Base-by-base conservation (phyloP, 2,888 invertebrate genomes). In the Drosophila mimica region DNA sequence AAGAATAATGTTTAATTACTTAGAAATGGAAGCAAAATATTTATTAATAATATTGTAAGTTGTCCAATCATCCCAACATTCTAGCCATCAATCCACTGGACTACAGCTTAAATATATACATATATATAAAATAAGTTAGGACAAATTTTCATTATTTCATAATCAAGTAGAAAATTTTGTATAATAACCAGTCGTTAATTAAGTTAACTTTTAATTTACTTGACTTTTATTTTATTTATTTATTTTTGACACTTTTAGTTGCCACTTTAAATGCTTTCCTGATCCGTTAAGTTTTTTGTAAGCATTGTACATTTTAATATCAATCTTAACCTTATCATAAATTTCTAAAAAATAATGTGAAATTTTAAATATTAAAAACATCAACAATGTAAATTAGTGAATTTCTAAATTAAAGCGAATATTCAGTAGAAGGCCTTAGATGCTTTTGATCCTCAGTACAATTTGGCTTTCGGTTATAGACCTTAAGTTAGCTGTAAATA, bases 151-250 rank as follows among this genome's bases (percentile, higher is more conserved):
- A 2, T 2, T 9, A n/a, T n/a, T 40, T n/a, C 4, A n/a, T 9
- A 40, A 1, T 9, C 0, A 40, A n/a, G n/a, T 1, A 2, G 9
- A n/a, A 9, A 0, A 4, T 4, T 4, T 40, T n/a, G 1, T n/a
- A 40, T 0, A 0, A 3, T 38, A 4, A 2, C 0, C 9, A 2
- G 2, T 4, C 0, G 4, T 0, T 25, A 25, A 25, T 25, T 25
- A 25, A 25, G 25, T 25, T 25, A 25, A 25, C 0, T 40, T 1
- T n/a, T 9, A 9, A n/a, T n/a, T 9, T 4, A 9, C 0, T 4
- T n/a, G n/a, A 40, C 9, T 4, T 0, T 40, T 0, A 0, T n/a
- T 34, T 40, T 4, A 5, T n/a, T 40, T n/a, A 40, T 40, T n/a
- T 5, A 40, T 2, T 0, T 11, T n/a, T n/a, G 4, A n/a, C 11